These are phyloP conservation scores for Meloidogyne floridensis DNA, from an alignment of 1,140 invertebrate species.

Conservation along the genomic window DNA sequence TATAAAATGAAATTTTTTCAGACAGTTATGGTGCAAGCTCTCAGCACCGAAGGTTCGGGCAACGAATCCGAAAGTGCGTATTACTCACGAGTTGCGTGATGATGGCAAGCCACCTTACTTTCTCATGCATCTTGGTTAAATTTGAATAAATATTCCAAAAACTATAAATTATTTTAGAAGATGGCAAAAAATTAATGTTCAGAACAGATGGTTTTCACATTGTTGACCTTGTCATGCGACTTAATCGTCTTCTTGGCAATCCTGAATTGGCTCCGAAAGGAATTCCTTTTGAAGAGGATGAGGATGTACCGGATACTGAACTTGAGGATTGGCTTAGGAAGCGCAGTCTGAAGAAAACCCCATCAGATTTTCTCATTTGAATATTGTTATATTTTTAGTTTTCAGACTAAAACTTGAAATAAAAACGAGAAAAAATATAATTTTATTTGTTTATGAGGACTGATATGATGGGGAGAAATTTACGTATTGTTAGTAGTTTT, in stretches of 20 bases:
- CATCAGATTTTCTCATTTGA: conserved; percentile 1
- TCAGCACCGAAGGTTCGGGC: conserved; percentile 52
- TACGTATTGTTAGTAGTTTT: too few species aligned
- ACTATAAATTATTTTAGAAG: conserved; percentile 37
- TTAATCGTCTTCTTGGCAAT: conserved; percentile 61
- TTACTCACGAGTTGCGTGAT: conserved; percentile 55
- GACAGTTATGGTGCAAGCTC: conserved; percentile 58
- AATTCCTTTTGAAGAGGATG: conserved; percentile 11
- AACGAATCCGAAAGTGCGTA: conserved; percentile 56
- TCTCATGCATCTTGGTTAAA: conserved; percentile 51
- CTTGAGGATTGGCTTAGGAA: conserved; percentile 16
- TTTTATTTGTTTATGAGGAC: not conserved
- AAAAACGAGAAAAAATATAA: not conserved
- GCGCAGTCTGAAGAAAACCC: not conserved
- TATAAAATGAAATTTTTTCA: conserved; percentile 38
- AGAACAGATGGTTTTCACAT: conserved; percentile 57
- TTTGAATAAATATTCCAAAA: not conserved
- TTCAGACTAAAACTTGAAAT: not conserved
- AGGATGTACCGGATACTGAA: not conserved
- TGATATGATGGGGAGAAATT: too few species aligned
- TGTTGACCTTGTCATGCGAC: conserved; percentile 57
- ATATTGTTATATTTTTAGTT: not conserved
- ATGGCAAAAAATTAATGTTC: conserved; percentile 56
- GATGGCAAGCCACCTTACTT: conserved; percentile 60
- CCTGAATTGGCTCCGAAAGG: conserved; percentile 50